Evolutionary conservation across 2,797 vertebrate species (phyloP).

Genomic region (Cygnus olor): DNA sequence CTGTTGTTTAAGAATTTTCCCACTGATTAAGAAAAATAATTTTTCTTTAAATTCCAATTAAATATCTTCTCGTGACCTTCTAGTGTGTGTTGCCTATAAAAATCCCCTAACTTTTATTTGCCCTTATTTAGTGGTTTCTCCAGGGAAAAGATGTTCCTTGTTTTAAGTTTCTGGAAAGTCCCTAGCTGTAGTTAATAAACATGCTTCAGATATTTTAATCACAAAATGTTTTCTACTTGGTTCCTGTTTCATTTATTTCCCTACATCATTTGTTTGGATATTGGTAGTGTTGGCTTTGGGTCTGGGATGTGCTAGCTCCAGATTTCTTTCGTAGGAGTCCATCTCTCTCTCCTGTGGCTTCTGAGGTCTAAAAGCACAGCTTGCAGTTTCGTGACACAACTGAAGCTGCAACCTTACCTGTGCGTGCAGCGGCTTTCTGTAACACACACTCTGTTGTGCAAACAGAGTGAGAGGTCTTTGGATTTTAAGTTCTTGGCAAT

Average conservation of each 20-base stretch:
- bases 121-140: neutral
- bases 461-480: neutral
- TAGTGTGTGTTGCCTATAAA: neutral
- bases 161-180: conserved; percentile 1
- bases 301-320: neutral
- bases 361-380: neutral
- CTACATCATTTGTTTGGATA: neutral
- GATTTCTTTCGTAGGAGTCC: neutral
- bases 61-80: neutral
- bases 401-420: neutral
- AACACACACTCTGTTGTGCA: neutral
- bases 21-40: neutral
- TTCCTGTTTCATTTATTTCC: neutral
- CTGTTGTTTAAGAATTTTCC: neutral
- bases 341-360: neutral
- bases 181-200: neutral
- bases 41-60: neutral
- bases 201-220: neutral
- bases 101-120: neutral
- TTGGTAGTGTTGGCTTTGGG: neutral
- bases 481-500: neutral
- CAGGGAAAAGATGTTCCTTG: neutral
- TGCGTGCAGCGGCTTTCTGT: accelerated
- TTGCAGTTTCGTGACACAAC: neutral
- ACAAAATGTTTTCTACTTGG: neutral